phyloP scores from a whole-genome alignment of 2,797 vertebrate genomes.

The Crenuchus spilurus region DNA sequence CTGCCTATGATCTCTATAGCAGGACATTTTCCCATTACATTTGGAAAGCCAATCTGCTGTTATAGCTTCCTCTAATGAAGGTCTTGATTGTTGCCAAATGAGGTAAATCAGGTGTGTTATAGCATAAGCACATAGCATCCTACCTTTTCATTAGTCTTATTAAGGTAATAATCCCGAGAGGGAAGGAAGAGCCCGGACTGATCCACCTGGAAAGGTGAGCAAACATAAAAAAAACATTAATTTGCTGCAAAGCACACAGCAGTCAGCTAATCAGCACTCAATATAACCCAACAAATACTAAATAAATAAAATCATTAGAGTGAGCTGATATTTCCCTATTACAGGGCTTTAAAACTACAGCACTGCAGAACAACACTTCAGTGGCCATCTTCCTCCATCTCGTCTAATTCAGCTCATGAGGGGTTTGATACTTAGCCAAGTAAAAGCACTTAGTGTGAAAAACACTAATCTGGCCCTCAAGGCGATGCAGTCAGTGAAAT shows the following conservation, averaged over 20 bases:
- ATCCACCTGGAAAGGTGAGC: conserved; percentile 81
- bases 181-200: conserved; percentile 95
- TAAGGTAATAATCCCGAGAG: conserved; percentile 96
- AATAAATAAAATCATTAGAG: not conserved
- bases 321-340: not conserved
- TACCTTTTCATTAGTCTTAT: conserved; percentile 96
- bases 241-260: not conserved
- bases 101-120: not conserved
- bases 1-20: not conserved
- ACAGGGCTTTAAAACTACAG: not conserved
- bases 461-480: too few species aligned
- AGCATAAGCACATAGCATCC: not conserved
- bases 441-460: not conserved
- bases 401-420: too few species aligned
- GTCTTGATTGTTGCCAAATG: not conserved
- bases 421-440: too few species aligned
- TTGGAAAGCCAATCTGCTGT: not conserved
- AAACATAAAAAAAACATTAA: conserved; percentile 22
- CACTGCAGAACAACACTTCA: not conserved
- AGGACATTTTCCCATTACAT: too few species aligned
- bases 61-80: not conserved
- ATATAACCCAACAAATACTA: not conserved
- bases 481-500: too few species aligned
- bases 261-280: not conserved
- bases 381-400: too few species aligned